Evolutionary conservation across 2,113 vertebrate genomes (phyloP).

Genomic region (Ascaphus truei): DNA sequence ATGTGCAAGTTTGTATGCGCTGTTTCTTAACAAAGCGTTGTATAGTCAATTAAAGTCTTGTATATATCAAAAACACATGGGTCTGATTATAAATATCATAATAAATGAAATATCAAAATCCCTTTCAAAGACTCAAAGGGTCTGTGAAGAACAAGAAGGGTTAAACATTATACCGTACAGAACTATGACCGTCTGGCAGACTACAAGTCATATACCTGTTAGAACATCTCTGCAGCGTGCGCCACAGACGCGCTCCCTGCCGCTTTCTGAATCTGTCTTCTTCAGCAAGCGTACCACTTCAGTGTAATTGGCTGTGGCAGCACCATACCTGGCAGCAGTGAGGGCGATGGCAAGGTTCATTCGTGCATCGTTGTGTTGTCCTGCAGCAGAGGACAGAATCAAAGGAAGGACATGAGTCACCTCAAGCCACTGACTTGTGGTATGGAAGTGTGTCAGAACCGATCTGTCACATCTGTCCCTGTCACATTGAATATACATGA

Average conservation of each 20-base stretch:
- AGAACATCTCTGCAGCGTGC: slow-evolving; percentile 73
- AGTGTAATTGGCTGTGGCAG: slow-evolving; percentile 92
- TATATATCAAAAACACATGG: too few species aligned
- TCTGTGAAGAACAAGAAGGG: too few species aligned
- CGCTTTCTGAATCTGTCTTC: slow-evolving; percentile 63
- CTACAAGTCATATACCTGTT: slow-evolving; percentile 68
- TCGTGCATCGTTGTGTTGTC: slow-evolving; percentile 87
- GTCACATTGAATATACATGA: slow-evolving; percentile 79
- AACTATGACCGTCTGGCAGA: not conserved
- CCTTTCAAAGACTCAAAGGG: too few species aligned
- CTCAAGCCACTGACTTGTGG: slow-evolving; percentile 79
- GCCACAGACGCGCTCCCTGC: slow-evolving; percentile 58
- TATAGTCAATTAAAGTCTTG: too few species aligned
- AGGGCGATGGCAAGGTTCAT: slow-evolving; percentile 91
- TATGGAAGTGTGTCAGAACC: slow-evolving; percentile 85
- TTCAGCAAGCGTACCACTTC: slow-evolving; percentile 84
- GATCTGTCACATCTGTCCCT: slow-evolving; percentile 92
- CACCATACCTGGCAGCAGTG: slow-evolving; percentile 91
- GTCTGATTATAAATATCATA: too few species aligned
- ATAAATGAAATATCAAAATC: too few species aligned
- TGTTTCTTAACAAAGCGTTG: too few species aligned
- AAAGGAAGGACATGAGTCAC: slow-evolving; percentile 84
- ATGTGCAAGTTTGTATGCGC: too few species aligned
- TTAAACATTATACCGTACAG: too few species aligned
- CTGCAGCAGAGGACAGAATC: slow-evolving; percentile 79